These are phyloP conservation scores for Euborellia annulipes DNA, from an alignment of 1,140 invertebrate genomes.

Conservation along the genomic window DNA sequence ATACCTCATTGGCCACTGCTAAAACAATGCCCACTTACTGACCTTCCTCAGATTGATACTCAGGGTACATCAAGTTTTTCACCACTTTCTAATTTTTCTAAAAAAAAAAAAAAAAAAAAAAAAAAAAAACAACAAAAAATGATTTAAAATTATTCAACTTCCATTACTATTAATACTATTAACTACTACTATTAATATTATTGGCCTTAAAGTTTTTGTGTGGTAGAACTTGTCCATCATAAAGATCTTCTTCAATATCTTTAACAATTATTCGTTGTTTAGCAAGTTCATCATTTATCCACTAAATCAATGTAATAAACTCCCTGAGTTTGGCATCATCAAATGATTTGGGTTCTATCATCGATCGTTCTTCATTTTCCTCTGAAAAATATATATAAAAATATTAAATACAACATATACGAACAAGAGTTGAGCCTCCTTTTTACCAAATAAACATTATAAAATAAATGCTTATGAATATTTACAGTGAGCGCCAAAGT, in stretches of 20 bases:
- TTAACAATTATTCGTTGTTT: conserved; percentile 94
- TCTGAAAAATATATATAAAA: conserved; percentile 36
- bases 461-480: too few relatives aligned
- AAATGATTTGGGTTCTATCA: conserved; percentile 77
- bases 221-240: conserved; percentile 95
- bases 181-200: conserved; percentile 4
- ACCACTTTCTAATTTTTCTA: conserved; percentile 82
- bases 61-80: conserved; percentile 91
- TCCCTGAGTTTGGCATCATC: conserved; percentile 78
- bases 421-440: conserved; percentile 1
- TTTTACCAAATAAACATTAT: too few relatives aligned
- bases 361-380: conserved; percentile 92
- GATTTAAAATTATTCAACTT: neutral
- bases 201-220: conserved; percentile 67
- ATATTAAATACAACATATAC: conserved; percentile 6
- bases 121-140: conserved; percentile 5
- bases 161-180: neutral
- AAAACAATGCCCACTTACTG: conserved; percentile 83
- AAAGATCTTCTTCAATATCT: conserved; percentile 91
- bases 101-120: conserved; percentile 17
- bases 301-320: conserved; percentile 79
- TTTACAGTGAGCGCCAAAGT: too few relatives aligned
- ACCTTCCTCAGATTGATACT: conserved; percentile 93
- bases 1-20: conserved; percentile 62
- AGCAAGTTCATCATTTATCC: conserved; percentile 98